These are phyloP conservation scores for Pangasius macronema DNA, from an alignment of 2,797 vertebrate species.

Conservation along the genomic window DNA sequence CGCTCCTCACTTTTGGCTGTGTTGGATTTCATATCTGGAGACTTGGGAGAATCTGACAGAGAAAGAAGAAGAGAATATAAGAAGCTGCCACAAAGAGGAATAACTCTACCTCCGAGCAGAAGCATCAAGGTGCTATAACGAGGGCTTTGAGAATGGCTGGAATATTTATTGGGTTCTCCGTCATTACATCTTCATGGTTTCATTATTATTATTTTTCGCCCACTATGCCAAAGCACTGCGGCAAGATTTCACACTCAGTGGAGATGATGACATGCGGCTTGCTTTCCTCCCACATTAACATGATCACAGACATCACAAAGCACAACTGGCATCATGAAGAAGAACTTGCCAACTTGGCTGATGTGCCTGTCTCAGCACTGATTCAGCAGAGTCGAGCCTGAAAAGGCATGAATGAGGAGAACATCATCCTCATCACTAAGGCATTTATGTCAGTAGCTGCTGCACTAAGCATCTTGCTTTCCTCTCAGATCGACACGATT, in stretches of 20 bases:
- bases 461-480: neutral
- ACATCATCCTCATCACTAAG: constrained; percentile 17
- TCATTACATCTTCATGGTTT: neutral
- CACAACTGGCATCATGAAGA: neutral
- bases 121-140: neutral
- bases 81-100: neutral
- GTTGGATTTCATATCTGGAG: constrained; percentile 51
- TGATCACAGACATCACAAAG: neutral
- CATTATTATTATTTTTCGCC: neutral
- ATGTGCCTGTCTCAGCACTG: constrained; percentile 30
- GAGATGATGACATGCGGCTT: neutral
- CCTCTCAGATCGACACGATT: neutral
- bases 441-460: neutral
- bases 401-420: constrained; percentile 15
- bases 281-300: neutral
- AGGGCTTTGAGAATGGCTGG: neutral
- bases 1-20: constrained; percentile 66
- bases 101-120: neutral
- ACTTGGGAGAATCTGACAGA: constrained; percentile 58
- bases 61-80: constrained; percentile 36
- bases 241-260: neutral
- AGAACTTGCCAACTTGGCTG: neutral
- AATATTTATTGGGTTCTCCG: neutral
- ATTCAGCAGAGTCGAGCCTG: constrained; percentile 18
- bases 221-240: neutral